Percentiles rank a stretch among this genome's conserved stretches.
Evolutionary conservation across 2,113 vertebrate species (phyloP).

Genomic region (Myiozetetes cayanensis): DNA sequence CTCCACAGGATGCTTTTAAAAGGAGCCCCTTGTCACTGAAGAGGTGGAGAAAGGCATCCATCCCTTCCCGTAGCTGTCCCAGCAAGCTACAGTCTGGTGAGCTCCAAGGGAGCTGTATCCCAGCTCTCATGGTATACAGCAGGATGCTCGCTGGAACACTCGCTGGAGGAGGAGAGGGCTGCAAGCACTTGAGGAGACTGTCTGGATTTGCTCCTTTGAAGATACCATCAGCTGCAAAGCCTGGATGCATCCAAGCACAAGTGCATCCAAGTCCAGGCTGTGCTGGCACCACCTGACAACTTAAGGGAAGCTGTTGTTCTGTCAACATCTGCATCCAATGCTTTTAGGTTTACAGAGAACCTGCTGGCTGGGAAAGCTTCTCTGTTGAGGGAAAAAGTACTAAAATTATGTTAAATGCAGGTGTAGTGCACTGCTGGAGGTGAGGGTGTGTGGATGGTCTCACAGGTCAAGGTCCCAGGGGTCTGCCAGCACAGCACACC

Average conservation of each 20-base stretch:
- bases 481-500: neutral
- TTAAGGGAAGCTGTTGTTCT: neutral
- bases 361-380: neutral
- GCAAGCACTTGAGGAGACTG: neutral
- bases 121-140: neutral
- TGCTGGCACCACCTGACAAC: neutral
- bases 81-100: neutral
- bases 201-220: neutral
- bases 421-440: neutral
- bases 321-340: neutral
- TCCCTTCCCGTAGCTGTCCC: neutral
- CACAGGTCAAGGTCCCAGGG: neutral
- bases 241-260: neutral
- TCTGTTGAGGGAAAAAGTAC: neutral
- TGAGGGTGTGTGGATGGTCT: fast-evolving
- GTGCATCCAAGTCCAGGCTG: neutral
- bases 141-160: neutral
- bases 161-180: neutral
- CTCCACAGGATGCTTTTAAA: neutral
- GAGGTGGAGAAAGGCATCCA: neutral
- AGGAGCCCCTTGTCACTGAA: neutral
- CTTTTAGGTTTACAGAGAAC: neutral
- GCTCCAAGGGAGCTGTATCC: neutral
- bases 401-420: neutral
- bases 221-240: neutral